phyloP scores from a whole-genome alignment of 2,888 invertebrate species.

The Protophormia terraenovae region DNA sequence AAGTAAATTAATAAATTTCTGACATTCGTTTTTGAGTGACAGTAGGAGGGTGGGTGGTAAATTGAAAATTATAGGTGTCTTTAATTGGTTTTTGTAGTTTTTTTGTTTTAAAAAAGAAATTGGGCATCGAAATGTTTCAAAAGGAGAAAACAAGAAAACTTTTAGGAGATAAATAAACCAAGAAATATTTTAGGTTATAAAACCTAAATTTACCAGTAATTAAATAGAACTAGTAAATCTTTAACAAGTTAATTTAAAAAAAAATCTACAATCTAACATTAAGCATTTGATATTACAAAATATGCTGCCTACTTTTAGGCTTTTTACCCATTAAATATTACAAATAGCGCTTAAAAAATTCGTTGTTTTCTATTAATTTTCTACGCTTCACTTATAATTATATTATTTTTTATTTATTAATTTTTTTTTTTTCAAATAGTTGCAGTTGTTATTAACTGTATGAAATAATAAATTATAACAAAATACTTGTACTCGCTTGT shows the following conservation, averaged over 20 bases:
- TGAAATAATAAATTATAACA: constrained; percentile 6
- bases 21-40: neutral
- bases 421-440: neutral
- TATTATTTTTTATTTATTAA: neutral
- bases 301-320: neutral
- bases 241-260: too few species aligned
- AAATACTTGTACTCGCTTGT: neutral
- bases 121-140: too few species aligned
- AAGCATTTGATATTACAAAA: neutral
- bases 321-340: neutral
- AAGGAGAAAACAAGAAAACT: too few species aligned
- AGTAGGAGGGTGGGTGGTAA: neutral
- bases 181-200: too few species aligned
- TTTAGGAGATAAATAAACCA: too few species aligned
- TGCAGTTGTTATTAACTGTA: neutral
- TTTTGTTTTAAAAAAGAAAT: neutral
- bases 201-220: too few species aligned
- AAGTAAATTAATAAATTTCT: neutral
- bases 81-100: neutral
- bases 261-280: too few species aligned
- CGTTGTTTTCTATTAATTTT: neutral
- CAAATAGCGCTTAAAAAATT: neutral
- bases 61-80: neutral
- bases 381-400: neutral
- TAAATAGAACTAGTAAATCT: too few species aligned